Percentiles rank a stretch among this genome's conserved stretches.
phyloP scores from a whole-genome alignment of 2,888 invertebrate genomes.

The Cheilosia urbana region DNA sequence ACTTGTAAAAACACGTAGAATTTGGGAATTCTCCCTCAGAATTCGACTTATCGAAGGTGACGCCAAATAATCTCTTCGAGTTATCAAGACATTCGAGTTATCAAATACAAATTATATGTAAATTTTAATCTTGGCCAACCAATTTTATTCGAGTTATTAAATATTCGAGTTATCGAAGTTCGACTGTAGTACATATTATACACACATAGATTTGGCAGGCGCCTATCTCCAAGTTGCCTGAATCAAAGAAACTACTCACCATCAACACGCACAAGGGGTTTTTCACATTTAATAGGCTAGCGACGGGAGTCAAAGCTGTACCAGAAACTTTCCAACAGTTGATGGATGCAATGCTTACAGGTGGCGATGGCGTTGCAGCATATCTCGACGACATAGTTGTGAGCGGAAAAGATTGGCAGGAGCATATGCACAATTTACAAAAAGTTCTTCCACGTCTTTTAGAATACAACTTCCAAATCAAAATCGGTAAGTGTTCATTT shows the following conservation, averaged over 20 bases:
- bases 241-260: slow-evolving; percentile 66
- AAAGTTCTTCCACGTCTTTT: slow-evolving; percentile 7
- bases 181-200: slow-evolving; percentile 58
- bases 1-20: no score
- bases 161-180: no score
- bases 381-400: slow-evolving; percentile 61
- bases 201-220: slow-evolving; percentile 65
- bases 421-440: not conserved
- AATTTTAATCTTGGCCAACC: slow-evolving; percentile 71
- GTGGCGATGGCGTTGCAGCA: slow-evolving; percentile 40
- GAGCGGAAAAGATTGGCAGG: slow-evolving; percentile 3
- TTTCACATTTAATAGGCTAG: slow-evolving; percentile 65
- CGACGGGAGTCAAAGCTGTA: slow-evolving; percentile 68
- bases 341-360: slow-evolving; percentile 65
- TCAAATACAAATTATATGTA: no score
- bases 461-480: slow-evolving; percentile 15
- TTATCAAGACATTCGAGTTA: no score
- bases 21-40: no score
- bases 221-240: slow-evolving; percentile 57
- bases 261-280: slow-evolving; percentile 67
- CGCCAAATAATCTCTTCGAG: no score
- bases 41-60: no score
- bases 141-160: no score
- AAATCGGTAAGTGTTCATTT: slow-evolving; percentile 27
- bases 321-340: slow-evolving; percentile 68